Base-by-base conservation (phyloP, 2,113 vertebrate genomes). In the Pachyramphus minor region DNA sequence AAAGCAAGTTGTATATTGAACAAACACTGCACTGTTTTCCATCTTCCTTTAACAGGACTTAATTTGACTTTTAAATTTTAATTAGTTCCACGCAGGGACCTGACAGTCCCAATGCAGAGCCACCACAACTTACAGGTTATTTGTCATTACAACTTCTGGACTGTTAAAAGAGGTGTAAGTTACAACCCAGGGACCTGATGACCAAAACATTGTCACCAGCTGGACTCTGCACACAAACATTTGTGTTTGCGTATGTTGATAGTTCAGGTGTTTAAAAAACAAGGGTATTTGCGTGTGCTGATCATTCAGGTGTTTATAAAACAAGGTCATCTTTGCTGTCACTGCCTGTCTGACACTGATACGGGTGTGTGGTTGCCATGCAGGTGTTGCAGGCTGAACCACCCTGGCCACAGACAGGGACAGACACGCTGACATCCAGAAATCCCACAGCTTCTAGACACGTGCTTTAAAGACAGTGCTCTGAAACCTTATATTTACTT, bases 21-120 rank as follows among this genome's bases (percentile, higher is more conserved):
- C 87, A 94, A 93, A 87, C 93, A 87, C 69, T 90, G 93, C 76
- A 92, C 94, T 92, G 91, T 92, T 97, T 97, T 97, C 95, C 66
- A 58, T 94, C 92, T 90, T 94, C 78, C 82, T 97, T 97, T 94
- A 96, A 96, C 90, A 73, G 96, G 77, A 95, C 92, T 97, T 97
- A 89, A 97, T 89, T 83, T 93, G 89, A 94, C 96, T 95, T 97
- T 93, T 90, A 93, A 89, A 96, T 96, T 96, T 92, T 94, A 96
- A 94, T 97, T 96, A 87, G 95, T 94, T 96, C 95, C 39, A 44
- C 42, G 42, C 95, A 94, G 90, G 64, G 95, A 72, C 84, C 91
- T 77, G 44, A 56, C 89, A 91, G 86, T 86, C 84, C 72, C 77
- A n/a, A 78, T 63, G 79, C 94, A 95, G 12, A 85, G 94, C 79